A percentile compares a stretch with the other conserved stretches of the same genome.
phyloP scores from a whole-genome alignment of 2,113 vertebrate species.

The Tetrao urogallus region DNA sequence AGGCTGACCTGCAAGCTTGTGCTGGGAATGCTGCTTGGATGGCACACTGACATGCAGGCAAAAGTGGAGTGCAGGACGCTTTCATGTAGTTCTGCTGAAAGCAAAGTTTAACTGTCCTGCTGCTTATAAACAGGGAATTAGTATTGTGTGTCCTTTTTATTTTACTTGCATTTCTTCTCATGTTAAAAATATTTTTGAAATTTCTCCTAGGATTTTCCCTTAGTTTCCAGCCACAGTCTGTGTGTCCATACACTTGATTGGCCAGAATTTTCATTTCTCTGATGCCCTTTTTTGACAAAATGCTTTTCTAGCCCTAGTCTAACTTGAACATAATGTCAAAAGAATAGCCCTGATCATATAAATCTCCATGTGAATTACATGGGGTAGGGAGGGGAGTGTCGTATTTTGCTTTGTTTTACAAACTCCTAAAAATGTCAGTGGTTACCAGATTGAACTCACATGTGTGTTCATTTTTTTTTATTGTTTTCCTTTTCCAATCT shows the following conservation, averaged over 20 bases:
- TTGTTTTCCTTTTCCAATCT: neutral
- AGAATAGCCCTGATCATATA: neutral
- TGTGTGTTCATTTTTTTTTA: neutral
- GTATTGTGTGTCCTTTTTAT: neutral
- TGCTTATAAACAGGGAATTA: neutral
- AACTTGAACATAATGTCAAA: neutral
- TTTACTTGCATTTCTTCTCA: neutral
- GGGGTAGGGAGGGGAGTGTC: neutral
- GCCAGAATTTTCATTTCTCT: neutral
- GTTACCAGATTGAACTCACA: neutral
- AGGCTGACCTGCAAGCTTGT: neutral
- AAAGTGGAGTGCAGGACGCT: neutral
- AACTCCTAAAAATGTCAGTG: neutral
- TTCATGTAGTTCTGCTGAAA: neutral
- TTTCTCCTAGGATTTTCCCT: neutral
- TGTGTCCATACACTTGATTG: neutral
- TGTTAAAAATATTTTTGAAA: neutral
- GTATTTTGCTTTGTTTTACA: neutral
- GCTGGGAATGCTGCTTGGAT: neutral
- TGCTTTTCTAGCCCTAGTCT: neutral
- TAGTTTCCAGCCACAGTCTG: rapidly evolving
- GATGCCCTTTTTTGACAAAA: neutral
- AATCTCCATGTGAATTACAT: neutral
- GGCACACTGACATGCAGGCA: neutral
- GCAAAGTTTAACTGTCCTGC: neutral